Evolutionary conservation across 2,113 vertebrate species (phyloP).

Genomic region (Oplegnathus fasciatus): DNA sequence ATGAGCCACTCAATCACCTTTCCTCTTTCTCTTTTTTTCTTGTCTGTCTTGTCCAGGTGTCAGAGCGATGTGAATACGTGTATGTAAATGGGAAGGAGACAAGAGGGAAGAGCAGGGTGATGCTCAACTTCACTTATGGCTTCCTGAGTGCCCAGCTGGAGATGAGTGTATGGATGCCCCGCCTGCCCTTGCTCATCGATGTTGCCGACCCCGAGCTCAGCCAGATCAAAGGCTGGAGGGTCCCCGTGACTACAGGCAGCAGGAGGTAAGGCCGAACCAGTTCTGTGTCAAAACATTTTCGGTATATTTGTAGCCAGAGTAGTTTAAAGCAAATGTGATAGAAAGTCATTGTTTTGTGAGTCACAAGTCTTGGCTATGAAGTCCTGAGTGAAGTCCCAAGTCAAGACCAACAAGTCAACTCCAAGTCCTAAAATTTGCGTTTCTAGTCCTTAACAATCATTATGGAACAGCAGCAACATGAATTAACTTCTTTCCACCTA

Average conservation of each 20-base stretch:
- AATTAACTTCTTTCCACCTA: background rate
- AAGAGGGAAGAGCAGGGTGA: constrained; percentile 86
- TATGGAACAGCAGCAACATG: background rate
- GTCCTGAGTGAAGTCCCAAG: background rate
- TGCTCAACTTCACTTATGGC: constrained; percentile 93
- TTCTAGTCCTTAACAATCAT: background rate
- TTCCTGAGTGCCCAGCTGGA: constrained; percentile 90
- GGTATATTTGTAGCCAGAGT: no score
- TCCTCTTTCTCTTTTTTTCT: background rate
- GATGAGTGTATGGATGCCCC: constrained; percentile 94
- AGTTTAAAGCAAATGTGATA: background rate
- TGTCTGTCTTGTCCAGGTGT: constrained; percentile 84
- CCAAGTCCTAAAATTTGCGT: background rate
- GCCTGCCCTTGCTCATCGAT: constrained; percentile 91
- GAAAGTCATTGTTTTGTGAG: background rate
- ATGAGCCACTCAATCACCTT: background rate
- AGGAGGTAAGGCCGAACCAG: constrained; percentile 84
- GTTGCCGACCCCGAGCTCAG: constrained; percentile 93
- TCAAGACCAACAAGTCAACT: no score
- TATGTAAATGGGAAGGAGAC: constrained; percentile 94
- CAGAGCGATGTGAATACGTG: constrained; percentile 92
- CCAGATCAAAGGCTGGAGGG: constrained; percentile 97
- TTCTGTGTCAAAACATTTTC: background rate
- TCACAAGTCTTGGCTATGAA: background rate
- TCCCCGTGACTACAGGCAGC: constrained; percentile 88